Base-by-base conservation (phyloP, 2,797 vertebrate genomes). In the Adelosebastes latens region DNA sequence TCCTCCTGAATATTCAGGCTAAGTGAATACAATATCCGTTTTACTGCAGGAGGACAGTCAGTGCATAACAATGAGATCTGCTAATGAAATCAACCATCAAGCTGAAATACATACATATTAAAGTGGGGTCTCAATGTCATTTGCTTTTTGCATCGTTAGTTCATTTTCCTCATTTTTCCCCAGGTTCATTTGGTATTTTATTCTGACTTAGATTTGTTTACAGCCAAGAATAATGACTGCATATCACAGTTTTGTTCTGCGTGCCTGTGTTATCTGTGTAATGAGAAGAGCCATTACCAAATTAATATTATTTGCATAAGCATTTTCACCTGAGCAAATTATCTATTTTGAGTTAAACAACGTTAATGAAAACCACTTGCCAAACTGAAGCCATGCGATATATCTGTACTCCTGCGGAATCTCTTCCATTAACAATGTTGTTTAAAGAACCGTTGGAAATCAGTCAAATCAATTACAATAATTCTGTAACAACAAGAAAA, bases 21-120 rank as follows among this genome's bases (percentile, higher is more conserved):
- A 92, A 86, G 91, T 95, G 95, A 96, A 97, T 96, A 97, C 94
- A 96, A 96, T 95, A 96, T 96, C 96, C 95, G 96, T 97, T 97
- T 96, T 96, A 94, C 96, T 97, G 97, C 97, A 97, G 97, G 96
- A 96, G 96, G 95, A 97, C 97, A 96, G 94, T 93, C 96, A 88
- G 94, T 96, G 97, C 97, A 98, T 98, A 97, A 97, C 97, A 98
- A 98, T 97, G 97, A 98, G 97, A 96, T 93, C 89, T 92, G 93
- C 96, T 97, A 97, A 98, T 97, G 96, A 97, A 97, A 97, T 97
- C 96, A 97, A 96, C 96, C 94, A 97, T 97, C 96, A 97, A 96
- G 96, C 95, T 96, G 95, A 96, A 97, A 97, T 96, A 95, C 96
- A 97, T 96, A 96, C 96, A 96, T 96, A 97, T 97, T 96, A 97